Conservation (phyloP, 2,797 vertebrate genomes). For the Poeciliopsis paucimaculata region DNA sequence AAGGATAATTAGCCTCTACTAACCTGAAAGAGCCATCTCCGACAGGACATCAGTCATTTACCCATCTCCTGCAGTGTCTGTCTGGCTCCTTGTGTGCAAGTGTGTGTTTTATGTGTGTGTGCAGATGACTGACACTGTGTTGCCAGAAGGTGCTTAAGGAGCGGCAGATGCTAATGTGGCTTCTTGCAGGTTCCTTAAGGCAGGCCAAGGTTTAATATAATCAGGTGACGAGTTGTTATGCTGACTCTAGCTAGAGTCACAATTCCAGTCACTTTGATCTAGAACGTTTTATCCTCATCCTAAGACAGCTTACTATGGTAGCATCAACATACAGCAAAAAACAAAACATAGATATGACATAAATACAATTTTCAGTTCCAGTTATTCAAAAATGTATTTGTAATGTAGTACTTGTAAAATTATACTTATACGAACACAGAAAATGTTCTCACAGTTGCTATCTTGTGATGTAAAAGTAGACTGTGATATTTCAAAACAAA, state of each 20-base stretch:
- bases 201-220: constrained; percentile 35
- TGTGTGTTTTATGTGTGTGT: neutral
- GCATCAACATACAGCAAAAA: neutral
- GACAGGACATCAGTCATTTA: constrained; percentile 53
- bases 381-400: neutral
- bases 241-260: neutral
- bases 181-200: constrained; percentile 23
- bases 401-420: neutral
- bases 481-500: neutral
- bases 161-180: constrained; percentile 43
- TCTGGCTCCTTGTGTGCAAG: neutral
- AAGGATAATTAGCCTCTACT: constrained; percentile 48
- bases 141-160: constrained; percentile 33
- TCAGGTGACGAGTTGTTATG: constrained; percentile 23
- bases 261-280: constrained; percentile 13
- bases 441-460: neutral
- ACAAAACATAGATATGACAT: neutral
- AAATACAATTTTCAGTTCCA: neutral
- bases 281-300: neutral
- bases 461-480: neutral
- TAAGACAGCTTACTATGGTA: neutral
- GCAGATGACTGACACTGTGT: constrained; percentile 9
- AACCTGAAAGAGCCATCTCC: constrained; percentile 42
- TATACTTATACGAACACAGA: neutral
- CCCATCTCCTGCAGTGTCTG: constrained; percentile 13